phyloP scores from a whole-genome alignment of 2,888 invertebrate genomes.

The Leistus spinibarbis region DNA sequence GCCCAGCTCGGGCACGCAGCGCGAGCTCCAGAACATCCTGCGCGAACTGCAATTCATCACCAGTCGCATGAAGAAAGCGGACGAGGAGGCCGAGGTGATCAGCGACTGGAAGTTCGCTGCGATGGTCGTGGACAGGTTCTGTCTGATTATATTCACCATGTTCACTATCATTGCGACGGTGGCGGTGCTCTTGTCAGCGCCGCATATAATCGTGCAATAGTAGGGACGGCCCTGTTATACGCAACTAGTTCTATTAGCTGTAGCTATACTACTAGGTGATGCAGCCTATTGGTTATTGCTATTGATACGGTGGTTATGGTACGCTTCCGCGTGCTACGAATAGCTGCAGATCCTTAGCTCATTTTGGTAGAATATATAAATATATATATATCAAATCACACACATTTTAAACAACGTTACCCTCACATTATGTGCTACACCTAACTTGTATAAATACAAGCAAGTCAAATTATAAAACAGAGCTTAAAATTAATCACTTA shows the following conservation, averaged over 20 bases:
- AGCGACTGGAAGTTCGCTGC: slow-evolving; percentile 99
- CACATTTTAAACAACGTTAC: background rate
- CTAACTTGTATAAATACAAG: background rate
- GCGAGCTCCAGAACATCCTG: slow-evolving; percentile 88
- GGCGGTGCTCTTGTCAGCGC: slow-evolving; percentile 88
- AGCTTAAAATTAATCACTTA: background rate
- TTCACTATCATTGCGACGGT: slow-evolving; percentile 93
- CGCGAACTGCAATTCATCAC: slow-evolving; percentile 95
- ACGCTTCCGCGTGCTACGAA: slow-evolving; percentile 3
- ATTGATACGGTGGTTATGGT: slow-evolving; percentile 2
- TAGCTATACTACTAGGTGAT: slow-evolving; percentile 33
- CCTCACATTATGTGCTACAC: background rate
- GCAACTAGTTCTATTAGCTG: slow-evolving; percentile 20
- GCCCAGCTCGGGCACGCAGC: slow-evolving; percentile 67
- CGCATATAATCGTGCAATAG: slow-evolving; percentile 94
- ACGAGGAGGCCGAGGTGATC: slow-evolving; percentile 90
- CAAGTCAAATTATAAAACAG: background rate
- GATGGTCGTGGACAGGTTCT: slow-evolving; percentile 97
- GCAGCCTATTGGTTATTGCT: slow-evolving; percentile 2
- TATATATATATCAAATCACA: slow-evolving; percentile 5
- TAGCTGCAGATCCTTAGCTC: slow-evolving; percentile 29
- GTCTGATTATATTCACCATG: slow-evolving; percentile 92
- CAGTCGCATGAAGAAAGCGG: slow-evolving; percentile 90
- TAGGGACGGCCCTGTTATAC: slow-evolving; percentile 27
- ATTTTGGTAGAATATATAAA: slow-evolving; percentile 30